Base-by-base conservation (phyloP, 2,113 vertebrate genomes). In the Anguilla rostrata region DNA sequence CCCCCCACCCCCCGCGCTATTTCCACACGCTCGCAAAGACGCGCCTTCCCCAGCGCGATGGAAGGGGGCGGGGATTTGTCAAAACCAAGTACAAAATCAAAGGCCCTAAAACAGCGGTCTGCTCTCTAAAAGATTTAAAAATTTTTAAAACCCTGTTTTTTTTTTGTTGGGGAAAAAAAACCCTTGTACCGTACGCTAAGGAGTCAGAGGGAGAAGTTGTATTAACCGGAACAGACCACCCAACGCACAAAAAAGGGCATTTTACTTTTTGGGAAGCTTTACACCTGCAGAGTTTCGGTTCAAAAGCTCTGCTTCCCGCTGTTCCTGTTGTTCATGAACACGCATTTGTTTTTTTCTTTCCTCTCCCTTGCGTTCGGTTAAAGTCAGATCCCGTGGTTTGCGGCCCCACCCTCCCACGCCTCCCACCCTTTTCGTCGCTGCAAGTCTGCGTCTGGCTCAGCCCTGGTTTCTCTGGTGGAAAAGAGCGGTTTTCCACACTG, bases 11-110 rank as follows among this genome's bases (percentile, higher is more conserved):
- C 79, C 46, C 86, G 90, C 90, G 91, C 87, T 92, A 92, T 91
- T 93, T 89, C 90, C 92, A 75, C 26, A 84, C 89, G 81, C 89
- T 89, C 87, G 88, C 91, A 93, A 91, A 93, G 86, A 39, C 89
- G 87, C 1, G 39, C 82, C 86, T 81, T 78, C 87, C 90, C 89
- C 85, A 85, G 34, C 89, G 91, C 89, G n/a, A 49, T 56, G 46
- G 3, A 53, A 57, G 56, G 86, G 87, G 88, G 86, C 85, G 85
- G 63, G 82, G 87, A 71, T 41, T 80, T 20, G 9, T 80, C 20
- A 22, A 34, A 14, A 40, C 3, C 39, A 14, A 18, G 15, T 20
- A 22, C 78, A 6, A 20, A 80, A 75, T 75, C n/a, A 75, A n/a
- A 75, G 34, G n/a, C 71, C 11, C 2, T 12, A n/a, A 75, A 75